Percentiles rank a stretch among this genome's conserved stretches.
Conservation (phyloP, 2,797 vertebrate species). For the Tokudaia tokunoshimensis region DNA sequence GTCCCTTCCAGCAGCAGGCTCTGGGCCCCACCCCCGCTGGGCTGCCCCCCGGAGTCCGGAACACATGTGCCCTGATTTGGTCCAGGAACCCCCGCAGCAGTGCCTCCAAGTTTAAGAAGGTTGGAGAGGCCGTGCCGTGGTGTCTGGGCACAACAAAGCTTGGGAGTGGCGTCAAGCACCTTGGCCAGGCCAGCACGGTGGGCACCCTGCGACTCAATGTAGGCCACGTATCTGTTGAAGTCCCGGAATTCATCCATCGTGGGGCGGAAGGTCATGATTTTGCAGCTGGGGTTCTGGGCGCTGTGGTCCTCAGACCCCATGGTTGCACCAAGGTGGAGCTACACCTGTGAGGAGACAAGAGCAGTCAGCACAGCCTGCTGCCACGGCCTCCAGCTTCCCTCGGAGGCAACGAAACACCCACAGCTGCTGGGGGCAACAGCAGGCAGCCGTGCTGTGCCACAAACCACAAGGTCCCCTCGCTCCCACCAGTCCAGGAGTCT, state of each 20-base stretch:
- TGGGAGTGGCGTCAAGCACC: constrained; percentile 84
- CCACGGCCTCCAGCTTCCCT: background rate
- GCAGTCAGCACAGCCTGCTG: accelerated
- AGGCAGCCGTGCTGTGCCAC: accelerated
- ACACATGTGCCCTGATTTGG: background rate
- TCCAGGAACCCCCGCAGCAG: background rate
- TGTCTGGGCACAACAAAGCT: background rate
- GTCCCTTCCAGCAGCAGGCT: background rate
- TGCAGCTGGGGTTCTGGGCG: constrained; percentile 94
- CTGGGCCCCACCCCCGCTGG: background rate
- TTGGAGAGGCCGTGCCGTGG: background rate
- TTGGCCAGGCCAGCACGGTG: constrained; percentile 95
- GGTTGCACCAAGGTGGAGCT: constrained; percentile 5
- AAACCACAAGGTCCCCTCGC: background rate
- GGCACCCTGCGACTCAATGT: constrained; percentile 97
- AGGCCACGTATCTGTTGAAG: constrained; percentile 95
- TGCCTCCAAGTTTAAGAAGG: background rate
- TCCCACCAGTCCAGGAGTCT: background rate
- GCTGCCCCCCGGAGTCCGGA: background rate
- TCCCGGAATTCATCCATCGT: constrained; percentile 97
- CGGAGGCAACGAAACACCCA: accelerated
- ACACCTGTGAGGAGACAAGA: constrained; percentile 37
- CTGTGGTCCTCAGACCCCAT: constrained; percentile 89
- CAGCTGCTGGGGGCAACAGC: background rate
- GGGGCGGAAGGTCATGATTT: constrained; percentile 98